Base-by-base conservation (phyloP, 2,113 vertebrate species). In the Anguilla rostrata region DNA sequence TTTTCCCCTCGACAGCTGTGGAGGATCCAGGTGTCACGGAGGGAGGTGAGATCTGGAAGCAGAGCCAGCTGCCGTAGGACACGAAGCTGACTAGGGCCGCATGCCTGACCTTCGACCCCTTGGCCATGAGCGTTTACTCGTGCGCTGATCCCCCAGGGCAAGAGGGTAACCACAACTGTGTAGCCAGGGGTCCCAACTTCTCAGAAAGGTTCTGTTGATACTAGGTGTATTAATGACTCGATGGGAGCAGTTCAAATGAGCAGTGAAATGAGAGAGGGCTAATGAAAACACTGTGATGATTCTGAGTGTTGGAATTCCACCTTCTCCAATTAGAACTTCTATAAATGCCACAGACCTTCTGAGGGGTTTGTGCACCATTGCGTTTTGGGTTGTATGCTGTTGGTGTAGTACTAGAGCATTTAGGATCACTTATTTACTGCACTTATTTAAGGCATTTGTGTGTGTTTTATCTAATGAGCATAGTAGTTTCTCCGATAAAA, bases 191-290 rank as follows among this genome's bases (percentile, higher is more conserved):
- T 26, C 78, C 40, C 39, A 78, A 26, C 53, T 43, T 78, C 80
- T 84, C 82, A 8, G 11, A 40, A 84, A 78, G 85, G 3, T n/a
- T 83, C 82, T 26, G 78, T 83, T 82, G n/a, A 20, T 41, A 15
- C 34, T 78, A 60, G 60, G 83, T 84, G 81, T 88, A 87, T 89
- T 91, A 87, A 92, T 90, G 89, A 89, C 86, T 87, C 26, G 0
- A 8, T 1, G 29, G 81, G 89, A 92, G 60, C 49, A 39, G 60
- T 85, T 85, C 43, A 85, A 78, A 85, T 40, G 18, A n/a, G 4
- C 41, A 41, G 16, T 75, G 71, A 85, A 85, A 85, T 66, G 71
- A 15, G 71, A 75, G 84, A 85, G 41, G 71, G 84, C 60, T 75
- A 53, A 39, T 78, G 43, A 78, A 85, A 78, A 78, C 40, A 49